A percentile compares a stretch with the other conserved stretches of the same genome.
These are phyloP conservation scores for Caenorhabditis becei DNA, from an alignment of 2,888 invertebrate genomes.

Conservation along the genomic window DNA sequence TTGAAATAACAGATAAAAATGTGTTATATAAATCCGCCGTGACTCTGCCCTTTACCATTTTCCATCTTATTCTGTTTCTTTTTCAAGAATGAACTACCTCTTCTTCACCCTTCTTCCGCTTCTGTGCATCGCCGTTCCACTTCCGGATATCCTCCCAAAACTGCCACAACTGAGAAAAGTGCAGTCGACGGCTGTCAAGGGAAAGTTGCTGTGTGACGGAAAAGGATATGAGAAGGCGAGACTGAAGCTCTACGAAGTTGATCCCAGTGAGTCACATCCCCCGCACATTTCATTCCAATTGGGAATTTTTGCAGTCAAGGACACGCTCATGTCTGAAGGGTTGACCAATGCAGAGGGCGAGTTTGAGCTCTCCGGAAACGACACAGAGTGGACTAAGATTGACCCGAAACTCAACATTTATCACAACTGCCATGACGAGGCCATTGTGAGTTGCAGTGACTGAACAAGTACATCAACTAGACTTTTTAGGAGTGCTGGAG, in stretches of 20 bases:
- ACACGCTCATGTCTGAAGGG: slow-evolving; percentile 76
- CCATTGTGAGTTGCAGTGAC: slow-evolving; percentile 50
- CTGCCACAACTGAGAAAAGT: slow-evolving; percentile 62
- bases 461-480: no score
- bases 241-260: slow-evolving; percentile 77
- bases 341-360: slow-evolving; percentile 71
- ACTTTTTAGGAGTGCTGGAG: slow-evolving; percentile 77
- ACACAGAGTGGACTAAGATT: slow-evolving; percentile 70
- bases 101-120: slow-evolving; percentile 38
- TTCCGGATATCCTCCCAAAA: slow-evolving; percentile 58
- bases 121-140: slow-evolving; percentile 46
- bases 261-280: slow-evolving; percentile 66
- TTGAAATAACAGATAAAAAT: neutral
- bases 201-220: slow-evolving; percentile 76
- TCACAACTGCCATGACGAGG: slow-evolving; percentile 78
- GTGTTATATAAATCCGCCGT: slow-evolving; percentile 2
- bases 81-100: slow-evolving; percentile 49
- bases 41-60: neutral
- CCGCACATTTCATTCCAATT: neutral
- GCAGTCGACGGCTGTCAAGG: slow-evolving; percentile 76
- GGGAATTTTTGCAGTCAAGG: slow-evolving; percentile 62
- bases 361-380: slow-evolving; percentile 72
- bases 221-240: slow-evolving; percentile 78
- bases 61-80: neutral
- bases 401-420: slow-evolving; percentile 76